A percentile compares a stretch with the other conserved stretches of the same genome.
These are phyloP conservation scores for Chelonus insularis DNA, from an alignment of 1,140 invertebrate genomes.

Conservation along the genomic window DNA sequence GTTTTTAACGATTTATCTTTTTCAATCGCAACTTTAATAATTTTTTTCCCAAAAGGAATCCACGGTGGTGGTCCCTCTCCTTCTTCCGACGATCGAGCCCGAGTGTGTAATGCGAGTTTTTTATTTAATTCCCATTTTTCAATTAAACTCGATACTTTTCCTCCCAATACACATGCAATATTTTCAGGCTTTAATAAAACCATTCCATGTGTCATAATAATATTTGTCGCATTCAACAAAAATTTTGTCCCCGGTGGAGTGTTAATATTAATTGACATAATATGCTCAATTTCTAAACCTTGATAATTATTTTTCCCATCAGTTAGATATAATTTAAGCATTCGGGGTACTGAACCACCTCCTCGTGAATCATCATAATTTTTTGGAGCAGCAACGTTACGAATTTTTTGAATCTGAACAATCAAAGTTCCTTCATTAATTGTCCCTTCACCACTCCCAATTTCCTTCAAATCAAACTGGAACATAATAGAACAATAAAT, in stretches of 20 bases:
- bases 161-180: slow-evolving; percentile 73
- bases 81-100: slow-evolving; percentile 64
- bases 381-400: slow-evolving; percentile 88
- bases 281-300: slow-evolving; percentile 73
- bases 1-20: slow-evolving; percentile 75
- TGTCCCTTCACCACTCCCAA: slow-evolving; percentile 67
- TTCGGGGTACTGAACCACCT: slow-evolving; percentile 76
- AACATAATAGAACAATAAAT: slow-evolving; percentile 44
- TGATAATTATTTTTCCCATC: slow-evolving; percentile 81
- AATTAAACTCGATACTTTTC: slow-evolving; percentile 77
- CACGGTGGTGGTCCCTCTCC: slow-evolving; percentile 85
- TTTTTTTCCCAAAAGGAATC: slow-evolving; percentile 86
- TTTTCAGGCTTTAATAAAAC: slow-evolving; percentile 70
- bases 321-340: slow-evolving; percentile 80
- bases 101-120: slow-evolving; percentile 73
- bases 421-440: slow-evolving; percentile 72
- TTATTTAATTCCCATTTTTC: slow-evolving; percentile 89
- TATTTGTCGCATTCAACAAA: slow-evolving; percentile 54
- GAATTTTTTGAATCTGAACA: slow-evolving; percentile 84
- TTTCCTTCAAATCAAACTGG: slow-evolving; percentile 79
- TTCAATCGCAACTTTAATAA: slow-evolving; percentile 64
- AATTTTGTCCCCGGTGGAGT: slow-evolving; percentile 56
- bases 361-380: slow-evolving; percentile 83
- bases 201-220: slow-evolving; percentile 66
- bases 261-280: slow-evolving; percentile 65